Evolutionary conservation across 2,113 vertebrate species (phyloP).

Genomic region (Ursus arctos): DNA sequence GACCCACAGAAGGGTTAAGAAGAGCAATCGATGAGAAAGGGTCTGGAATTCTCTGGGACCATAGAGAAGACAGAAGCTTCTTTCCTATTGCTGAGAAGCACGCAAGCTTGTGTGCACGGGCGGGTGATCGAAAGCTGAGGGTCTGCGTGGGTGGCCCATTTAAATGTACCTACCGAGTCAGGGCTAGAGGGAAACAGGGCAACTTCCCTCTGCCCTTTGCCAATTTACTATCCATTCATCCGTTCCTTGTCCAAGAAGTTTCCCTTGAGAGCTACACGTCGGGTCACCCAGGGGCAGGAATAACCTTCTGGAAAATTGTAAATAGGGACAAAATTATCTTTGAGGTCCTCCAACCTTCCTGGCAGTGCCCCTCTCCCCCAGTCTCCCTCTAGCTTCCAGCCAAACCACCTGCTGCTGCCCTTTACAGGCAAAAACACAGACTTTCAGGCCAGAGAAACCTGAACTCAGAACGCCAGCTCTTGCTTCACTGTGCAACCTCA

Average conservation of each 20-base stretch:
- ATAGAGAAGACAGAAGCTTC: not conserved
- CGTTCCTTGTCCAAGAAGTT: not conserved
- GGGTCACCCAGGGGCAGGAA: not conserved
- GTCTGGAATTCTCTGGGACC: not conserved
- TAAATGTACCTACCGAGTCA: not conserved
- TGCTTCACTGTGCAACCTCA: not conserved
- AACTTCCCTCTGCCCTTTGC: not conserved
- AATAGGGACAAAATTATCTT: not conserved
- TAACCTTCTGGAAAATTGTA: not conserved
- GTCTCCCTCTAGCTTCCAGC: fast-evolving
- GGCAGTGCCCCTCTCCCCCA: not conserved
- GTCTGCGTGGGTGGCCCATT: not conserved
- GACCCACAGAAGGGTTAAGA: not conserved
- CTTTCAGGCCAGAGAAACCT: too few relatives aligned
- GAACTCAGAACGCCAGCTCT: not conserved
- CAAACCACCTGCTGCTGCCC: not conserved
- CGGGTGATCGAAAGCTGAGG: fast-evolving
- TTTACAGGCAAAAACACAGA: too few relatives aligned
- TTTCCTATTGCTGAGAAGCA: not conserved
- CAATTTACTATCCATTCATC: not conserved
- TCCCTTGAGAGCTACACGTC: not conserved
- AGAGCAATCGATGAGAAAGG: not conserved
- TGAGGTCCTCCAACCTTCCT: not conserved
- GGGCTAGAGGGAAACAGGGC: too few relatives aligned
- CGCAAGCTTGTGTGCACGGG: fast-evolving